Conservation (phyloP, 2,113 vertebrate genomes). For the Bostrychus sinensis region DNA sequence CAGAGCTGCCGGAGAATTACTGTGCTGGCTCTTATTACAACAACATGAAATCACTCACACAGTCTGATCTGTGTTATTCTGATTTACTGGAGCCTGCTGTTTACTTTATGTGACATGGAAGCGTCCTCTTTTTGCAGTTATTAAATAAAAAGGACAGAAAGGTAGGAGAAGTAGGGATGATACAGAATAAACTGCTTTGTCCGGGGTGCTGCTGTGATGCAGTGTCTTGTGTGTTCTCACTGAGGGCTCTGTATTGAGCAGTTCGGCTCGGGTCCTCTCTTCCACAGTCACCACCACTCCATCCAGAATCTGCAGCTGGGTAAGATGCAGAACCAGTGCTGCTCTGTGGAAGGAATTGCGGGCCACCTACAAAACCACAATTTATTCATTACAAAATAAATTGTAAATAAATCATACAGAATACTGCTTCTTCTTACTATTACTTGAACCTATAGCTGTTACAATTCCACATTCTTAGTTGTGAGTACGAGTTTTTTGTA, state of each 20-base stretch:
- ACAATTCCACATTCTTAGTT: constrained; percentile 46
- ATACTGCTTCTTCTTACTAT: too few species aligned
- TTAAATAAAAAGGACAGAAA: neutral
- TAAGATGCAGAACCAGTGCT: constrained; percentile 78
- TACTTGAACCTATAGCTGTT: neutral
- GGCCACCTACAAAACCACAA: constrained; percentile 71
- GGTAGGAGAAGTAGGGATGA: neutral
- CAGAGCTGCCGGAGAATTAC: constrained; percentile 66
- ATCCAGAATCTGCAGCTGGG: constrained; percentile 85
- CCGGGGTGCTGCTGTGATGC: neutral
- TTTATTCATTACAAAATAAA: neutral
- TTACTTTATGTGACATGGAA: constrained; percentile 18
- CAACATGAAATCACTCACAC: constrained; percentile 49
- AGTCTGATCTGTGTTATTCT: constrained; percentile 44
- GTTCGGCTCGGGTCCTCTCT: constrained; percentile 82
- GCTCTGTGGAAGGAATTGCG: constrained; percentile 78
- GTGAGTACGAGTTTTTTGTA: too few species aligned
- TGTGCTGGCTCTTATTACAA: constrained; percentile 55
- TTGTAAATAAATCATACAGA: too few species aligned
- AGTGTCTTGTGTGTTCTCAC: constrained; percentile 56
- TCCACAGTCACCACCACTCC: constrained; percentile 80
- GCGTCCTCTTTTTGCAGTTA: neutral
- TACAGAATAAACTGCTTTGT: neutral
- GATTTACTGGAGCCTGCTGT: constrained; percentile 20
- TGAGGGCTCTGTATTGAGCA: constrained; percentile 78